These are phyloP conservation scores for Malurus alboscapulatus DNA, from an alignment of 2,113 vertebrate genomes.

Conservation along the genomic window DNA sequence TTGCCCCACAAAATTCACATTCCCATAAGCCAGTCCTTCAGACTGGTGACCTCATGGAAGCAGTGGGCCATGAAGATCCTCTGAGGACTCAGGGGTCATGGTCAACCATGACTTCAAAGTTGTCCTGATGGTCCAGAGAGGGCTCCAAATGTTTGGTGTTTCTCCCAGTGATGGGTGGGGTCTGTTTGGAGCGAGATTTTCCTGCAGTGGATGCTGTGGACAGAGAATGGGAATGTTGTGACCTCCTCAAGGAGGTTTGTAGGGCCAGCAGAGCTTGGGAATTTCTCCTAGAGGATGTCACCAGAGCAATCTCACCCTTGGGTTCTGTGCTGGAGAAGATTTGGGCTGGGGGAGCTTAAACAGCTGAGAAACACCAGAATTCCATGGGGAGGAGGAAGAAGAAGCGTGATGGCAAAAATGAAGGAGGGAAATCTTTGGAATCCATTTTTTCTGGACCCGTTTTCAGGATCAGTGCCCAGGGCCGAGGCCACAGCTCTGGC, in stretches of 20 bases:
- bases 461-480: neutral
- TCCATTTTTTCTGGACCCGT: accelerated
- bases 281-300: neutral
- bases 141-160: neutral
- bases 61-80: neutral
- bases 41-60: neutral
- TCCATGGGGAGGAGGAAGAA: neutral
- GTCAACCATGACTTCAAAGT: neutral
- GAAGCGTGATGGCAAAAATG: neutral
- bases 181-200: neutral
- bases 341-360: neutral
- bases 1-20: neutral
- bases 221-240: neutral
- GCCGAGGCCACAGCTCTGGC: neutral
- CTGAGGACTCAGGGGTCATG: neutral
- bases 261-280: neutral
- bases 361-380: neutral
- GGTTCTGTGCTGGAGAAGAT: neutral
- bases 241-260: neutral
- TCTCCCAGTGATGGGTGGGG: neutral
- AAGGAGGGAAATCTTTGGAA: neutral
- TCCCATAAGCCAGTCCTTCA: neutral
- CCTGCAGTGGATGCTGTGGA: neutral
- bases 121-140: neutral
- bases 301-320: accelerated